These are phyloP conservation scores for Sturnira hondurensis DNA, from an alignment of 2,113 vertebrate species.

Conservation along the genomic window DNA sequence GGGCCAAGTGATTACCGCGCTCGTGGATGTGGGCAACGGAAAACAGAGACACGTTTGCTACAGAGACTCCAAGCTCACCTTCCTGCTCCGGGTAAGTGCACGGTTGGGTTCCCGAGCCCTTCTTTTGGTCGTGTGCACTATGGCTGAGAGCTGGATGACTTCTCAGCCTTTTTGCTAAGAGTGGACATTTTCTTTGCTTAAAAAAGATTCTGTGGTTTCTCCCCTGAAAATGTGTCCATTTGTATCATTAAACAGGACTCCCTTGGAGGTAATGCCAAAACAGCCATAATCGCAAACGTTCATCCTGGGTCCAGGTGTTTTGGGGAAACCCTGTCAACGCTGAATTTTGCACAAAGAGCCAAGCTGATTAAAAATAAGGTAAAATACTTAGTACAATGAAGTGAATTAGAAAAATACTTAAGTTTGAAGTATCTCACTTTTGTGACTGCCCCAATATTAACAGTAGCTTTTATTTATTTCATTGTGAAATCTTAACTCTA, in stretches of 20 bases:
- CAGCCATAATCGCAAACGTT: constrained; percentile 96
- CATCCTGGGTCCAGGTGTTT: constrained; percentile 96
- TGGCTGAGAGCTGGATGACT: background rate
- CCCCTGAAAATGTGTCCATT: background rate
- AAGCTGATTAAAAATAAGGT: constrained; percentile 99
- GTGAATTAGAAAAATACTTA: background rate
- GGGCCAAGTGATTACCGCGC: constrained; percentile 94
- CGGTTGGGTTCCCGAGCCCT: background rate
- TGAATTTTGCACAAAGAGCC: constrained; percentile 96
- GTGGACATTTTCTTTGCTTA: background rate
- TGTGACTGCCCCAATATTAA: background rate
- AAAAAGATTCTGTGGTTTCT: background rate
- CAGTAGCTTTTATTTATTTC: background rate
- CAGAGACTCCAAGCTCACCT: constrained; percentile 96
- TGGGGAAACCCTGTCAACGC: constrained; percentile 94
- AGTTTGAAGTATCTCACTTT: background rate
- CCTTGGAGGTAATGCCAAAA: constrained; percentile 96
- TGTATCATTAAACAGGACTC: constrained; percentile 87
- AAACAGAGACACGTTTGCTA: constrained; percentile 94
- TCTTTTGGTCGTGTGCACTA: background rate
- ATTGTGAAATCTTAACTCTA: background rate
- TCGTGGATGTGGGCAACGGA: constrained; percentile 94
- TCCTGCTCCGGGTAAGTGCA: constrained; percentile 88
- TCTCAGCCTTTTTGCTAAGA: background rate
- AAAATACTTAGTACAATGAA: constrained; percentile 44